Evolutionary conservation across 2,888 invertebrate genomes (phyloP), one percentile per base, ranked within the genome.

Genomic region (Timandra comae): DNA sequence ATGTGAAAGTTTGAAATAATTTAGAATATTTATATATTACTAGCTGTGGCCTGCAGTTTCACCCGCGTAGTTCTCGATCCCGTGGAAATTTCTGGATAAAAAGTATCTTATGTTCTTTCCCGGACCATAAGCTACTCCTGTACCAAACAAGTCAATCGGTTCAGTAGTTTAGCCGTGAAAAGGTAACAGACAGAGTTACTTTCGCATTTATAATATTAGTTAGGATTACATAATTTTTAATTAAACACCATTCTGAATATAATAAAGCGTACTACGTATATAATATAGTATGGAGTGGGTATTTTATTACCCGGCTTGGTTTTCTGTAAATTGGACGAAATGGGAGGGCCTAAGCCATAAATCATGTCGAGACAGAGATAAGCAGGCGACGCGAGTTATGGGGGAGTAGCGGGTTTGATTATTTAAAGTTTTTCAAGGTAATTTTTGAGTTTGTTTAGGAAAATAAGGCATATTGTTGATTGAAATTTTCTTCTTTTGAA

Each of bases 321-420:
- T 64, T 71, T 67, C 65, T 67, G 66, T 72, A 78, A 77, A 77
- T 77, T 78, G 71, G 70, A 61, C 58, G 70, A 61, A 71, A 74
- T 63, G 66, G 67, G 66, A 65, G 56, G 65, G 64, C 52, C 49
- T 51, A 38, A 41, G 56, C 51, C 52, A 71, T 77, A 77, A 77
- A 77, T 78, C 77, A 77, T 74, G 58, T 56, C 52, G 55, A 49
- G 58, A 45, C 52, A 38, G 43, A 49, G 61, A 59, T 61, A 60
- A 56, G 52, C 46, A 33, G 7, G 16, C 9, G 34, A 33, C 12
- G 5, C 7, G 35, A 44, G 35, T 3, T 5, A 30, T 2, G 32
- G 29, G 48, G 33, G 33, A 16, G 9, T 26, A 29, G 43, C 41
- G 49, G 30, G 33, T 10, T n/a, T n/a, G n/a, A n/a, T n/a, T n/a